phyloP scores from a whole-genome alignment of 2,113 vertebrate genomes.

The Egretta garzetta region DNA sequence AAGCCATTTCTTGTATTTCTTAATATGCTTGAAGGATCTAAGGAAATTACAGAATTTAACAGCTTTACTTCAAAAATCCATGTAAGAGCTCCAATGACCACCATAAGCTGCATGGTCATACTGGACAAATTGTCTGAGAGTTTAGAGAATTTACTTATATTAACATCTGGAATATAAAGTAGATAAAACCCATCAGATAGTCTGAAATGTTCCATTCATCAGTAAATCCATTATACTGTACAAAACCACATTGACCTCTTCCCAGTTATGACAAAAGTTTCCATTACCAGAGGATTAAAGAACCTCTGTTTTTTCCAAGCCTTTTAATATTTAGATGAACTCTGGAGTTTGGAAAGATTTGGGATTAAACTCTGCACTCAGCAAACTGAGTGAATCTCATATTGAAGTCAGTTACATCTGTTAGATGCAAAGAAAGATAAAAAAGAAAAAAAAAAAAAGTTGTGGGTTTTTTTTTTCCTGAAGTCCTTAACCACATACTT shows the following conservation, averaged over 20 bases:
- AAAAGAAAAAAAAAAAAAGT: neutral
- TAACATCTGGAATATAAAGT: conserved; percentile 65
- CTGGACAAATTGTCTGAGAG: conserved; percentile 42
- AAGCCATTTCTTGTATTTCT: conserved; percentile 45
- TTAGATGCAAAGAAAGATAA: neutral
- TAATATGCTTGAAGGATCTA: conserved; percentile 47
- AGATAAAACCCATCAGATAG: conserved; percentile 49
- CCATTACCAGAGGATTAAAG: conserved; percentile 54
- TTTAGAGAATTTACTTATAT: conserved; percentile 65
- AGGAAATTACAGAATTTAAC: conserved; percentile 64
- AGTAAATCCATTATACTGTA: conserved; percentile 50
- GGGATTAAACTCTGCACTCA: conserved; percentile 14
- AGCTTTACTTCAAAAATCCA: conserved; percentile 59
- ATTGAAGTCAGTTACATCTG: neutral
- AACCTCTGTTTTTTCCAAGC: conserved; percentile 21
- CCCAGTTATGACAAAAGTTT: conserved; percentile 33
- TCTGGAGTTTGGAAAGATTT: conserved; percentile 1
- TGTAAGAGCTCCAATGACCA: conserved; percentile 19
- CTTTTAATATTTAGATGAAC: conserved; percentile 55
- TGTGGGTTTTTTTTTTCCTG: neutral
- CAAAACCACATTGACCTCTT: conserved; percentile 34
- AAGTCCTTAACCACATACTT: neutral
- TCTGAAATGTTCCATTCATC: conserved; percentile 39
- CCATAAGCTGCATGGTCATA: conserved; percentile 8
- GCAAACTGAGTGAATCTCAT: neutral